These are phyloP conservation scores for Anolis carolinensis DNA, from an alignment of 2,113 vertebrate species.

Conservation along the genomic window DNA sequence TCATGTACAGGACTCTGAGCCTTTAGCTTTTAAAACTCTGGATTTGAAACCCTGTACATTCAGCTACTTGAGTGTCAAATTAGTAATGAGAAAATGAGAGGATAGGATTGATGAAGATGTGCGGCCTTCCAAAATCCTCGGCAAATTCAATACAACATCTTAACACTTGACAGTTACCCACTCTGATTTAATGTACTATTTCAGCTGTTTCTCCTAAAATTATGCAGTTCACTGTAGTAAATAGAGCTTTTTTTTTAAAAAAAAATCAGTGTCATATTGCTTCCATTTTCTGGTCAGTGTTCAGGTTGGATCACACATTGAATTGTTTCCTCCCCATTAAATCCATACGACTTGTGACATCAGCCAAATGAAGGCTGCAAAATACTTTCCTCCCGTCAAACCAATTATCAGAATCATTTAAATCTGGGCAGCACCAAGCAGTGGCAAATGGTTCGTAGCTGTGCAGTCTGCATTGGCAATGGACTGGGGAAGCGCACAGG, in stretches of 20 bases:
- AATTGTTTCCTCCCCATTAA: background rate
- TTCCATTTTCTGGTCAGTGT: background rate
- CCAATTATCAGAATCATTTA: slow-evolving; percentile 19
- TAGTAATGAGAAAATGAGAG: too few species aligned
- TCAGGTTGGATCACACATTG: background rate
- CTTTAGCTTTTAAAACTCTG: too few species aligned
- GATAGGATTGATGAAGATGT: too few species aligned
- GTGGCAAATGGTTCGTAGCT: background rate
- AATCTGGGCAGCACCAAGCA: background rate
- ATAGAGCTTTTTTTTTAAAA: background rate
- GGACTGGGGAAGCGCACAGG: background rate
- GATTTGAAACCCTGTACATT: too few species aligned
- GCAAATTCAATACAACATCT: too few species aligned
- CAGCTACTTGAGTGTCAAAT: too few species aligned
- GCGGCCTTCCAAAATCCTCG: too few species aligned
- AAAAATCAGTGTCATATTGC: too few species aligned
- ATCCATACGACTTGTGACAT: background rate
- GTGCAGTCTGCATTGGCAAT: background rate
- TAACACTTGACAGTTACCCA: too few species aligned
- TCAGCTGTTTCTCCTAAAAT: too few species aligned
- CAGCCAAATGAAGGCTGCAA: background rate
- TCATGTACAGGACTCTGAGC: too few species aligned
- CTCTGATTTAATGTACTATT: too few species aligned
- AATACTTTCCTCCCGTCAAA: background rate
- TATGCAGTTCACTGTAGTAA: background rate